Conservation (phyloP, 2,797 vertebrate genomes). For the Darevskia mixta region DNA sequence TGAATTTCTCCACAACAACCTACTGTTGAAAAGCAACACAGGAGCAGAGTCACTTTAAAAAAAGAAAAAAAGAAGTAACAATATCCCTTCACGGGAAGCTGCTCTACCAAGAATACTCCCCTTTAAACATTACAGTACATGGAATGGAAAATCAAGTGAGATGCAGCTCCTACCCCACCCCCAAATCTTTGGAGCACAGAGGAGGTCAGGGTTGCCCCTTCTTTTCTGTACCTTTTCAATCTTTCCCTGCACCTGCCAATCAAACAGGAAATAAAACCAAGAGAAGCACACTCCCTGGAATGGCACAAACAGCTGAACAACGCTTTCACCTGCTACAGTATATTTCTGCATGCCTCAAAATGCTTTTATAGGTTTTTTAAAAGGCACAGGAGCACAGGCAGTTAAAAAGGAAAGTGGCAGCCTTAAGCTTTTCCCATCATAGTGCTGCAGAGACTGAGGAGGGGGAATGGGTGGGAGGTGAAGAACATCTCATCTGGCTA, state of each 20-base stretch:
- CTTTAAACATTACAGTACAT: neutral
- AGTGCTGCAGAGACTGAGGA: neutral
- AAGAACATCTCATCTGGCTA: neutral
- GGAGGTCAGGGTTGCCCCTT: neutral
- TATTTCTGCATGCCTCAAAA: neutral
- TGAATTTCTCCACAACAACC: neutral
- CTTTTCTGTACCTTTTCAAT: neutral
- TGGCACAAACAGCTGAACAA: neutral
- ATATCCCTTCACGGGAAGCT: too few species aligned
- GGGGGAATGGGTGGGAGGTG: too few species aligned
- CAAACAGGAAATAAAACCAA: neutral
- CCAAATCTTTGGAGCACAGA: neutral
- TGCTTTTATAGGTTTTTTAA: neutral
- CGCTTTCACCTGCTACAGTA: neutral
- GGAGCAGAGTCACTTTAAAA: neutral
- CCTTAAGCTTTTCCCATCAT: too few species aligned
- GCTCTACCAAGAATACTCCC: neutral
- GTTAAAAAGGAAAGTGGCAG: neutral
- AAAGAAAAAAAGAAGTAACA: too few species aligned
- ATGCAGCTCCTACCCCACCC: neutral
- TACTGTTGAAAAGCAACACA: neutral
- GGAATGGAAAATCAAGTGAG: neutral
- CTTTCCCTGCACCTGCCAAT: neutral
- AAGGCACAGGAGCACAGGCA: neutral
- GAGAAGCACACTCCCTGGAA: neutral